phyloP scores from a whole-genome alignment of 2,888 invertebrate genomes.

The Villa cingulata region DNA sequence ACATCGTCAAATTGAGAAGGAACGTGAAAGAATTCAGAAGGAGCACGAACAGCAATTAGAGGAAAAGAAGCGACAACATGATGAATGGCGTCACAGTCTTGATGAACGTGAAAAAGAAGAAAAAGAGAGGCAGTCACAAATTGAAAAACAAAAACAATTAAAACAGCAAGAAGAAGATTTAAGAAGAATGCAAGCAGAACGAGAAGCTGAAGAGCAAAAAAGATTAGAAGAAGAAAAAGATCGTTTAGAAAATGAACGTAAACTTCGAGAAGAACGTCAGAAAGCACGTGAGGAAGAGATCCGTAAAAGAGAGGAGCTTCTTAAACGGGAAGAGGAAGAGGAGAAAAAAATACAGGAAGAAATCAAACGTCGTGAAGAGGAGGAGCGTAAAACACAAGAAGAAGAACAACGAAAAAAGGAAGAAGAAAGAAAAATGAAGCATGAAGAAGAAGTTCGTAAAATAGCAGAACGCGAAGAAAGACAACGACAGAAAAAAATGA shows the following conservation, averaged over 20 bases:
- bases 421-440: constrained; percentile 18
- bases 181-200: neutral
- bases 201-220: neutral
- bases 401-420: constrained; percentile 6
- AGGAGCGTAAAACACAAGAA: constrained; percentile 21
- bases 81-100: constrained; percentile 19
- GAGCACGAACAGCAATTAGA: constrained; percentile 20
- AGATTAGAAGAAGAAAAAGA: constrained; percentile 21
- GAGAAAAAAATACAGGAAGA: constrained; percentile 19
- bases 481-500: neutral
- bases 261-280: constrained; percentile 21
- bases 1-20: neutral
- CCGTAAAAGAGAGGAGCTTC: constrained; percentile 20
- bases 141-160: neutral
- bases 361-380: constrained; percentile 20
- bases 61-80: constrained; percentile 21
- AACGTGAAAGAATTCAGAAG: neutral
- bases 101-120: neutral
- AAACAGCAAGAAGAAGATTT: neutral
- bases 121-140: neutral
- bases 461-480: neutral
- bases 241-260: constrained; percentile 25
- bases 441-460: constrained; percentile 6
- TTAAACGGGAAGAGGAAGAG: constrained; percentile 25
- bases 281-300: constrained; percentile 28